A percentile compares a stretch with the other conserved stretches of the same genome.
Evolutionary conservation across 2,113 vertebrate species (phyloP).

Genomic region (Crocuta crocuta): DNA sequence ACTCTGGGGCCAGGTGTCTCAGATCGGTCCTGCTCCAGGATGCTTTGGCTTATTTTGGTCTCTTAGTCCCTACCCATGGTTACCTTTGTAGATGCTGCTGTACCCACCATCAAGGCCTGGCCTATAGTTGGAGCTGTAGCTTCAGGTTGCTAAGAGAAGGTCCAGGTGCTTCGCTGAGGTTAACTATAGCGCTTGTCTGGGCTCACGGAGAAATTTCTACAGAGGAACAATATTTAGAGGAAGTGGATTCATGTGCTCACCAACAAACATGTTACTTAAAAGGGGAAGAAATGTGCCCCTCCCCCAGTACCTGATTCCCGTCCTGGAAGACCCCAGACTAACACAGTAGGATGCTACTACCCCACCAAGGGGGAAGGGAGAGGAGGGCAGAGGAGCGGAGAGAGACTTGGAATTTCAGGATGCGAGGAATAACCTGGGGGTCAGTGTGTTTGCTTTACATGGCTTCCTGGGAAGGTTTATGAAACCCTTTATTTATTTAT

Average conservation of each 20-base stretch:
- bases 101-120: neutral
- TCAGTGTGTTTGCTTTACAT: accelerated
- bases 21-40: too few relatives aligned
- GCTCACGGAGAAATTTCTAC: neutral
- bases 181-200: conserved; percentile 15
- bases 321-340: neutral
- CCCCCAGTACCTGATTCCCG: neutral
- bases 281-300: neutral
- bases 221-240: neutral
- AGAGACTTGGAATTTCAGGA: neutral
- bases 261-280: neutral
- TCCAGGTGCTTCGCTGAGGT: neutral
- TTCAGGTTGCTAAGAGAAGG: neutral
- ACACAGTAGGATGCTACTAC: too few relatives aligned
- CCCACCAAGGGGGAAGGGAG: accelerated
- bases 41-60: neutral
- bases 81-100: neutral
- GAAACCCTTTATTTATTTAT: neutral
- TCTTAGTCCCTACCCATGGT: neutral
- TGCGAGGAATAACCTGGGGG: neutral
- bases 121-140: neutral
- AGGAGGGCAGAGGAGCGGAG: accelerated
- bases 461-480: neutral
- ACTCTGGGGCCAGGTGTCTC: too few relatives aligned
- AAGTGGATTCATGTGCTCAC: neutral